Conservation (phyloP, 2,113 vertebrate genomes). For the Sciurus niger region DNA sequence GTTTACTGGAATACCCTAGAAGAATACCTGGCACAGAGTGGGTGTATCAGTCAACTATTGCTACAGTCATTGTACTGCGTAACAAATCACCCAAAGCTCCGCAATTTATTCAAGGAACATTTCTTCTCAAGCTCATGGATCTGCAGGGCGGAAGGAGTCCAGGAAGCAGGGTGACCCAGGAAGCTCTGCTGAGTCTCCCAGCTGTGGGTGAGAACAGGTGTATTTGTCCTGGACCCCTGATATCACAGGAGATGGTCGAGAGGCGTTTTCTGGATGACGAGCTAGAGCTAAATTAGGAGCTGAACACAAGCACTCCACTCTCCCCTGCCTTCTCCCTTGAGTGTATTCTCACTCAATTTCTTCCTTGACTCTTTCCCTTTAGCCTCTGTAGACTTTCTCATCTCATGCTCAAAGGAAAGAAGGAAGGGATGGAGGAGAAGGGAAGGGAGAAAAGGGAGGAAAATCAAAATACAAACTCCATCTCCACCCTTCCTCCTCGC, state of each 20-base stretch:
- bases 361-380: neutral
- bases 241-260: neutral
- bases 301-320: neutral
- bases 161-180: too few species aligned
- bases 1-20: neutral
- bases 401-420: neutral
- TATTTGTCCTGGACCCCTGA: too few species aligned
- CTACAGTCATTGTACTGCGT: neutral
- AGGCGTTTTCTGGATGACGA: neutral
- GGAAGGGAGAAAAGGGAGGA: neutral
- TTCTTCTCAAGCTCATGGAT: neutral
- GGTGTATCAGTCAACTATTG: neutral
- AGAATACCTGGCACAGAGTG: neutral
- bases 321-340: neutral
- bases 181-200: neutral
- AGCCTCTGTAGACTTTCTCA: neutral
- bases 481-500: neutral
- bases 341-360: neutral
- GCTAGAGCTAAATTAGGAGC: neutral
- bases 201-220: neutral
- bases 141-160: neutral
- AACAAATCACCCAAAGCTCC: neutral
- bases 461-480: neutral
- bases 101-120: neutral
- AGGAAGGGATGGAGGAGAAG: neutral